Conservation (phyloP, 30 jellyfish, hydroid and myxozoan genomes). For the Hydractinia echinata region DNA sequence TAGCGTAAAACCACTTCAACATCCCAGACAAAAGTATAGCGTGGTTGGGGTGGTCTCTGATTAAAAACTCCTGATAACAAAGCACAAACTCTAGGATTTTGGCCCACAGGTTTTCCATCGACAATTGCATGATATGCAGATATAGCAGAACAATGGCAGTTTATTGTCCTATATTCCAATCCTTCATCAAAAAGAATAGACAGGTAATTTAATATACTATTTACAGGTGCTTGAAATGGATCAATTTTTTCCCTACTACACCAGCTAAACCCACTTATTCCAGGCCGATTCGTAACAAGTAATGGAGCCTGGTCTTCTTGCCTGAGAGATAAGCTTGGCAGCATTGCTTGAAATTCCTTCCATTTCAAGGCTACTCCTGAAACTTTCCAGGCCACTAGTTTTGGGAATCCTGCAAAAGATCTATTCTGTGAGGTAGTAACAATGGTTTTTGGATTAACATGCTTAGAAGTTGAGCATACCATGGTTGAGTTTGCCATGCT, state of each 20-base stretch:
- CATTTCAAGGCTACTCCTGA: conserved; percentile 31
- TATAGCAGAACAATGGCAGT: conserved; percentile 32
- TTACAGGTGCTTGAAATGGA: conserved; percentile 34
- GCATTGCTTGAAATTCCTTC: conserved; percentile 29
- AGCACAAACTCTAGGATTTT: conserved; percentile 28
- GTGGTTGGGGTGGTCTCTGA: conserved; percentile 32
- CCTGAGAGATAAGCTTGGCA: conserved; percentile 27
- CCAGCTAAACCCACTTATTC: conserved; percentile 49
- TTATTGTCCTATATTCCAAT: conserved; percentile 27
- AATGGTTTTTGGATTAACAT: conserved; percentile 10
- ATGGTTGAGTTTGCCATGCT: conserved; percentile 26
- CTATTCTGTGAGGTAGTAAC: conserved; percentile 3
- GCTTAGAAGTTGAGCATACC: conserved; percentile 22
- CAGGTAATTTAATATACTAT: conserved; percentile 25
- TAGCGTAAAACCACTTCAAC: conserved; percentile 17
- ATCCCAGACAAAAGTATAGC: conserved; percentile 1
- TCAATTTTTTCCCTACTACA: conserved; percentile 32
- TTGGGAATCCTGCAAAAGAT: conserved; percentile 16
- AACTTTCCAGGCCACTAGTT: conserved; percentile 20
- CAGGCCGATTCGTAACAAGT: conserved; percentile 46
- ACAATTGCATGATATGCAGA: conserved; percentile 17
- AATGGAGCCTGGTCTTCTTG: conserved; percentile 33
- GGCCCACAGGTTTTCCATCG: conserved; percentile 37
- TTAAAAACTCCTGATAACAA: conserved; percentile 28
- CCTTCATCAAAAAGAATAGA: conserved; percentile 16